phyloP scores from a whole-genome alignment of 1,140 invertebrate species.

The Drosophila busckii region DNA sequence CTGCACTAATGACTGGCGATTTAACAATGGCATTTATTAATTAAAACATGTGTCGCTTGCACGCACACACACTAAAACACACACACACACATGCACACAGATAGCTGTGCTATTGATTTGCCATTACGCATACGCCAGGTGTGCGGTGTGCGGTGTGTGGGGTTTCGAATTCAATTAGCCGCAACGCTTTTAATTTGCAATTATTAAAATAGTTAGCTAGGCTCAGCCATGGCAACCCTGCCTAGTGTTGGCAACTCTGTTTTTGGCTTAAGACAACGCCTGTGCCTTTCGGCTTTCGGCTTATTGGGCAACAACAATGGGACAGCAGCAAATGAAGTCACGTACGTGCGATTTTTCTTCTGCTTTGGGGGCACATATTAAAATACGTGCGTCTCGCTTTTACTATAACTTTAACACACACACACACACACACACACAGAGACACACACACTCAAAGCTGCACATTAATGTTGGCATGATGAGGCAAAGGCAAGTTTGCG shows the following conservation, averaged over 20 bases:
- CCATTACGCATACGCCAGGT: constrained; percentile 40
- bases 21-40: constrained; percentile 76
- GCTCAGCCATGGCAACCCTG: constrained; percentile 33
- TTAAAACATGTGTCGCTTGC: constrained; percentile 68
- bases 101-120: constrained; percentile 50
- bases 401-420: constrained; percentile 68
- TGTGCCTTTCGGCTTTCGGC: no score
- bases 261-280: no score
- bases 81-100: background rate
- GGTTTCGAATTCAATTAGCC: background rate
- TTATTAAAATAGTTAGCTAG: no score
- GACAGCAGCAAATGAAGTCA: constrained; percentile 77
- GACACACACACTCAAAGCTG: constrained; percentile 22
- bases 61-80: constrained; percentile 34
- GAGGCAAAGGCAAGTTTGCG: constrained; percentile 64
- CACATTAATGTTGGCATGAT: constrained; percentile 71
- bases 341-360: constrained; percentile 78
- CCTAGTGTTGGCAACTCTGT: constrained; percentile 6
- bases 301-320: constrained; percentile 61
- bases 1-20: constrained; percentile 57
- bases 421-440: constrained; percentile 3
- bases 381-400: constrained; percentile 75
- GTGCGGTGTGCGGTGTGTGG: constrained; percentile 4
- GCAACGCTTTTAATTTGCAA: no score
- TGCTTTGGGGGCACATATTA: constrained; percentile 78